Evolutionary conservation across 2,113 vertebrate species (phyloP).

Genomic region (Labrus mixtus): DNA sequence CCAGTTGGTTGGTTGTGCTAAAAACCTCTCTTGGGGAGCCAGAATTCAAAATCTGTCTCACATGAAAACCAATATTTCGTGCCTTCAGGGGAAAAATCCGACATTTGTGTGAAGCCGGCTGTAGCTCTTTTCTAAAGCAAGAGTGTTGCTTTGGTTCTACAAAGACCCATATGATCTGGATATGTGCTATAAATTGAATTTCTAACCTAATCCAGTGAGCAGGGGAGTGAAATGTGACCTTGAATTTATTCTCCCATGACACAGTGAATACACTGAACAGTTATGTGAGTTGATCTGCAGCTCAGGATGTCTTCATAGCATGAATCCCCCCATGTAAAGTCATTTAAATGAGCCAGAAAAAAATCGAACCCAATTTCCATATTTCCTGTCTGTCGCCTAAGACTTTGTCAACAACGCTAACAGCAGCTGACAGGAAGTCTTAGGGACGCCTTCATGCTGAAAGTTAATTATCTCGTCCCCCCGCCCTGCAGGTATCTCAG

Average conservation of each 20-base stretch:
- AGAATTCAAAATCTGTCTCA: background rate
- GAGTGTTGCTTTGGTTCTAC: constrained; percentile 20
- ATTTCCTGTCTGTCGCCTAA: constrained; percentile 5
- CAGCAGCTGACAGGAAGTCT: constrained; percentile 37
- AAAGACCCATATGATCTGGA: constrained; percentile 24
- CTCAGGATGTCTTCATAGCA: background rate
- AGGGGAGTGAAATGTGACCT: constrained; percentile 40
- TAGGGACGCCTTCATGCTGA: constrained; percentile 29
- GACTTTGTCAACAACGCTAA: constrained; percentile 19
- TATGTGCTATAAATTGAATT: constrained; percentile 31
- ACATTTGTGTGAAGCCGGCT: constrained; percentile 17
- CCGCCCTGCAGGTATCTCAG: background rate
- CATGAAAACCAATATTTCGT: background rate
- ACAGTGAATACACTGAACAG: constrained; percentile 2
- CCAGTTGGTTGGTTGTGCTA: background rate
- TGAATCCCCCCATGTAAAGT: background rate
- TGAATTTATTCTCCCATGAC: constrained; percentile 18
- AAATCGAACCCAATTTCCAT: constrained; percentile 7
- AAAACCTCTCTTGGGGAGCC: background rate
- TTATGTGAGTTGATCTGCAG: background rate
- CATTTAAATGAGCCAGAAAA: background rate
- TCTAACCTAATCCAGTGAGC: constrained; percentile 9
- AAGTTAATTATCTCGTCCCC: constrained; percentile 53
- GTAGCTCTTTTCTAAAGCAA: background rate
- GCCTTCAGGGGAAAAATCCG: background rate